Conservation (phyloP, 2,797 vertebrate species). For the Sebastes jordani region DNA sequence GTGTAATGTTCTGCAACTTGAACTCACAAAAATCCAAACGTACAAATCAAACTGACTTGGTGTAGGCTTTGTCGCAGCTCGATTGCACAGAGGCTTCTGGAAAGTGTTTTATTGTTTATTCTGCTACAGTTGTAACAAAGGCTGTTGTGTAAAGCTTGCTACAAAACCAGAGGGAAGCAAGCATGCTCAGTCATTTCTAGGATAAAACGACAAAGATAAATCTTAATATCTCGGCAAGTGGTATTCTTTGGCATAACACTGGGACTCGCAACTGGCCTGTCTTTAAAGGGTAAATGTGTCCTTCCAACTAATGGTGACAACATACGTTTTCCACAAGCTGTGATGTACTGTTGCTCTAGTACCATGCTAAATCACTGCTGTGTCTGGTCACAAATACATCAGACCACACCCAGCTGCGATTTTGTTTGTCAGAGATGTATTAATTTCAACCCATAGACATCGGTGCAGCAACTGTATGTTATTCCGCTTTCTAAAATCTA, state of each 20-base stretch:
- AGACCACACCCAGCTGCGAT: background rate
- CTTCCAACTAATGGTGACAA: background rate
- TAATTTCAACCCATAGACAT: background rate
- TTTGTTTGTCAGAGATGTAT: background rate
- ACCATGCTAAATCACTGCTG: background rate
- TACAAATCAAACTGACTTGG: background rate
- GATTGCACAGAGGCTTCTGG: background rate
- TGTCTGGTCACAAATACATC: background rate
- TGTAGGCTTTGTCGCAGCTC: background rate
- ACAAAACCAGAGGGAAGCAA: background rate
- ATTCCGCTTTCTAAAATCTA: background rate
- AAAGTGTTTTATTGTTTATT: background rate
- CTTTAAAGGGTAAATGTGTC: background rate
- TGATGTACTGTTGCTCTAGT: no score
- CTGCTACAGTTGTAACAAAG: background rate
- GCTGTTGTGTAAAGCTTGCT: background rate
- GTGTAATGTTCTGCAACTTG: background rate
- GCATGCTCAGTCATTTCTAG: background rate
- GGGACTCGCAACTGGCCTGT: background rate
- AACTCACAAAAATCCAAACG: background rate
- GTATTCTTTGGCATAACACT: background rate
- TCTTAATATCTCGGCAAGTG: background rate
- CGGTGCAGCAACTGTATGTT: background rate
- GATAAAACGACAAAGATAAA: background rate
- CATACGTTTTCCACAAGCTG: background rate